Conservation (phyloP, 2,888 invertebrate genomes). For the Diaprepes abbreviatus region DNA sequence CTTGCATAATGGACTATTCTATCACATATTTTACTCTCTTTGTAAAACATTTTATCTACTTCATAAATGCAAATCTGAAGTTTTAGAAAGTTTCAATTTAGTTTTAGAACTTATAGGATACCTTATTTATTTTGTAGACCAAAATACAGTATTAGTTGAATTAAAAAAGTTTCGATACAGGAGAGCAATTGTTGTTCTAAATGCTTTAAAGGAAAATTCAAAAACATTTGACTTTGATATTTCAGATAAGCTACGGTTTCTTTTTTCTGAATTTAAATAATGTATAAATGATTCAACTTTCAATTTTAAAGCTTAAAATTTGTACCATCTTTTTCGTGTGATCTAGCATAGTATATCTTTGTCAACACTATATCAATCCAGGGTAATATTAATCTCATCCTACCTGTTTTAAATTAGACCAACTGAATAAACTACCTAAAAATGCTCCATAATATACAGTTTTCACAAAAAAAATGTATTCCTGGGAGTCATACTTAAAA, state of each 20-base stretch:
- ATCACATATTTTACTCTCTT: slow-evolving; percentile 53
- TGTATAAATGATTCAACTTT: no score
- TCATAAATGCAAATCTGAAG: slow-evolving; percentile 50
- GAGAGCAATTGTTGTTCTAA: slow-evolving; percentile 50
- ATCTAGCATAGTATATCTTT: no score
- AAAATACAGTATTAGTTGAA: slow-evolving; percentile 51
- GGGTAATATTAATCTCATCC: no score
- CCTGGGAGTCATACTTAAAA: no score
- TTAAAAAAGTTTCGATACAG: slow-evolving; percentile 50
- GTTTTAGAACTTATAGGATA: slow-evolving; percentile 58
- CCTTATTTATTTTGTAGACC: slow-evolving; percentile 53
- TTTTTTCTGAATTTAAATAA: slow-evolving; percentile 44
- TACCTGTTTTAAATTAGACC: no score
- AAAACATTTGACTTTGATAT: slow-evolving; percentile 49
- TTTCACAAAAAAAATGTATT: no score
- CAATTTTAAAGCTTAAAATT: no score
- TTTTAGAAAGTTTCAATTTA: slow-evolving; percentile 53
- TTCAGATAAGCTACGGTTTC: slow-evolving; percentile 37
- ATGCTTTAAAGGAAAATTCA: slow-evolving; percentile 51
- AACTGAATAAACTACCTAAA: no score
- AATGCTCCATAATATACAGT: no score
- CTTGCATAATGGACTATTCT: slow-evolving; percentile 53
- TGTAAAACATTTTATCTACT: slow-evolving; percentile 55
- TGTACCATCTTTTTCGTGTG: no score
- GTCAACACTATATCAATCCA: no score